A percentile compares a stretch with the other conserved stretches of the same genome.
Evolutionary conservation across 2,113 vertebrate species (phyloP).

Genomic region (Pelusios castaneus): DNA sequence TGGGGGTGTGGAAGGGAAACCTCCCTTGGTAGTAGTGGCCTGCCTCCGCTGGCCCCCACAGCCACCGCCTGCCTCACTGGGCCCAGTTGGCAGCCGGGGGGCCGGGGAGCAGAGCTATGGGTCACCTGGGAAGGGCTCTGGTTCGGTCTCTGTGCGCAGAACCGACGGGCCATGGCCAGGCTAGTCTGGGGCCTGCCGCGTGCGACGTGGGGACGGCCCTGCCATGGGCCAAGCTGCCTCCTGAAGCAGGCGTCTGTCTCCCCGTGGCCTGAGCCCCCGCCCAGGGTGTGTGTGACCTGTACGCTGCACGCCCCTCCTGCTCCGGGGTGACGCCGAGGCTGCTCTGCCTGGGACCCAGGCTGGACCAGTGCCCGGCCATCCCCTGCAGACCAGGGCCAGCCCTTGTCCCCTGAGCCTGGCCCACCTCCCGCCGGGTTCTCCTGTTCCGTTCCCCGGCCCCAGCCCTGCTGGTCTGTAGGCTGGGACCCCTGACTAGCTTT

Average conservation of each 20-base stretch:
- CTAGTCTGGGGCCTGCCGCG: no score
- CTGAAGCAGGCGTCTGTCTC: no score
- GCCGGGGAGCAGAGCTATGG: no score
- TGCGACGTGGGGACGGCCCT: no score
- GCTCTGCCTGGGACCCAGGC: neutral
- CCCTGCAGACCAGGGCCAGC: neutral
- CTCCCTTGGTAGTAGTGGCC: no score
- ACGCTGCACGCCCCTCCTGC: neutral
- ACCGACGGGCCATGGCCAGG: no score
- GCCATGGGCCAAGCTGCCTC: no score
- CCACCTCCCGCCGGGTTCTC: neutral
- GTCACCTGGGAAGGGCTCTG: no score
- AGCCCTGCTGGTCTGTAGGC: conserved; percentile 39
- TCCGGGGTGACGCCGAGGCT: neutral
- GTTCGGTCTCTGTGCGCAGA: no score
- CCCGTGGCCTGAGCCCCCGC: no score
- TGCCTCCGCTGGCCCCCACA: neutral
- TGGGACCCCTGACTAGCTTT: conserved; percentile 50
- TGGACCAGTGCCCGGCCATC: rapidly evolving
- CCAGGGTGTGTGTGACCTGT: no score
- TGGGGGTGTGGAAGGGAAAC: neutral
- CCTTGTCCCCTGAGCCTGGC: neutral
- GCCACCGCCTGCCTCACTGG: neutral
- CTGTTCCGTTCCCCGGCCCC: neutral
- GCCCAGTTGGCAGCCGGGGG: no score